These are phyloP conservation scores for Platycheirus albimanus DNA, from an alignment of 2,888 invertebrate genomes.

Conservation along the genomic window DNA sequence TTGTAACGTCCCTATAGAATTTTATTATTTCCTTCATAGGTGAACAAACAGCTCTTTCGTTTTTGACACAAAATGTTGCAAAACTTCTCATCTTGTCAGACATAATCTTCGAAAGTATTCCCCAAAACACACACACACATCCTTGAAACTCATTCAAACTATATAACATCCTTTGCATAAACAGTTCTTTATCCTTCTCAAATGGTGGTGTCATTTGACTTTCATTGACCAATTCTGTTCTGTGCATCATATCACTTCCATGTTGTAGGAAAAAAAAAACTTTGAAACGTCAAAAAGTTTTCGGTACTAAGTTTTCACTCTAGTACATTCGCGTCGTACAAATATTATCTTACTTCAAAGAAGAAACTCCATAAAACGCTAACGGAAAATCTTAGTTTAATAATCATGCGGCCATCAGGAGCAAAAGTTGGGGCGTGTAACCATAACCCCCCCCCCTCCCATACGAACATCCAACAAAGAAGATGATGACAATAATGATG, in stretches of 20 bases:
- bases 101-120: conserved; percentile 26
- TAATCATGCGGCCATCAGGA: conserved; percentile 62
- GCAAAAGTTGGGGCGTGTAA: not conserved
- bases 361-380: conserved; percentile 64
- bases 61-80: conserved; percentile 42
- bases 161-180: conserved; percentile 19
- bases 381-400: conserved; percentile 69
- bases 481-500: conserved; percentile 29
- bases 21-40: conserved; percentile 27
- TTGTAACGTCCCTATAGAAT: conserved; percentile 20
- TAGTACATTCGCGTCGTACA: not conserved
- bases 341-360: not conserved
- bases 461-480: conserved; percentile 7
- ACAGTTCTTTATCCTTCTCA: not conserved
- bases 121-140: not conserved
- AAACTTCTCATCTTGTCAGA: conserved; percentile 20
- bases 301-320: conserved; percentile 9
- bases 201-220: conserved; percentile 25
- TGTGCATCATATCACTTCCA: conserved; percentile 3
- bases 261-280: conserved; percentile 43
- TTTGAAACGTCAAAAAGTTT: conserved; percentile 55
- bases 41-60: conserved; percentile 16
- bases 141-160: conserved; percentile 14
- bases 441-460: not conserved
- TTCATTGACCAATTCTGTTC: conserved; percentile 61